Evolutionary conservation across 2,113 vertebrate genomes (phyloP), one percentile per base, ranked within the genome.

Genomic region (Mormoops blainvillei): DNA sequence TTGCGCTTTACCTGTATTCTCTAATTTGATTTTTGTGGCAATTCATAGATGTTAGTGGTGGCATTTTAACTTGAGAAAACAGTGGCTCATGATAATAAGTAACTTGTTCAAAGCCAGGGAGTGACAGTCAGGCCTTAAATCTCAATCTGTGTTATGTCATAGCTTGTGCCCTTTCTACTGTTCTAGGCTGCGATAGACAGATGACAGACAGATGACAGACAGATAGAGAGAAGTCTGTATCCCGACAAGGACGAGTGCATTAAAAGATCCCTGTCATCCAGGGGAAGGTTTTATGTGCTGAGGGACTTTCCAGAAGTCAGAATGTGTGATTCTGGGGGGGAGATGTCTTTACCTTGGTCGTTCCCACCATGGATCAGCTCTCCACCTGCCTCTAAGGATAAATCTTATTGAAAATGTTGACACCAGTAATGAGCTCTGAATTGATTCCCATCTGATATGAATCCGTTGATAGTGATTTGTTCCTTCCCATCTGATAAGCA

Each of bases 391-490:
- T 83, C 26, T 86, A 20, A 68, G 41, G 33, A 88, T 84, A 91
- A 94, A 78, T 45, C 41, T 20, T 43, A 87, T 65, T 67, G 63
- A 96, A 89, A 67, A 93, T 77, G 43, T 54, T 91, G 63, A 91
- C 22, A 85, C 56, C 24, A 87, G 48, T 67, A 78, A 81, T 67
- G 61, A 68, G 4, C 5, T 77, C 58, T 86, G 67, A 65, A 88
- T 83, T 67, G 28, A 80, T 83, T 95, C 58, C 33, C 80, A 89
- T 36, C 67, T 78, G 22, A 90, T 28, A 73, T 43, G 24, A 26
- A 48, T 63, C 31, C 74, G 56, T 82, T 78, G n/a, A 61, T n/a
- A 93, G 76, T 11, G 26, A 94, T 96, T 94, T n/a, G n/a, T n/a
- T n/a, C n/a, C n/a, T 83, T 95, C 58, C 33, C 80, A 89, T 36